A percentile compares a stretch with the other conserved stretches of the same genome.
Evolutionary conservation across 2,113 vertebrate genomes (phyloP).

Genomic region (Athene cunicularia): DNA sequence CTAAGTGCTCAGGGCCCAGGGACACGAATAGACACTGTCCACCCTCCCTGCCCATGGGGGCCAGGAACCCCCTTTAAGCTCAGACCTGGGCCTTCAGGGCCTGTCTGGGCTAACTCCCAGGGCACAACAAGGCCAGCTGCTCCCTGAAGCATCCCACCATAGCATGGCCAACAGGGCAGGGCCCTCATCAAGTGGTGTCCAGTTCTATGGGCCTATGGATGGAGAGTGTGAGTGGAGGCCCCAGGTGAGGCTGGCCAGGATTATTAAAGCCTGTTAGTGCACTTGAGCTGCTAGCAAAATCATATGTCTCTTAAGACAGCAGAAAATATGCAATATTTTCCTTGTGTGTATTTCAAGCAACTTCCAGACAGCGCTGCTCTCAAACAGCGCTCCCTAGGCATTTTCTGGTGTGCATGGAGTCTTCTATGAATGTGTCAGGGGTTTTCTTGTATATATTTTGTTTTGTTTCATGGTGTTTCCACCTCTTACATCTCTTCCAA

Average conservation of each 20-base stretch:
- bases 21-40: neutral
- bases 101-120: neutral
- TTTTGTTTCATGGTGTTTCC: neutral
- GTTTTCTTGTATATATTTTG: neutral
- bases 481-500: neutral
- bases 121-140: neutral
- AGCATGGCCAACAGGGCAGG: neutral
- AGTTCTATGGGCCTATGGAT: neutral
- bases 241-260: neutral
- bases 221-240: neutral
- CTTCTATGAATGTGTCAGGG: neutral
- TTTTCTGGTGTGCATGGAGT: neutral
- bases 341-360: neutral
- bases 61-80: neutral
- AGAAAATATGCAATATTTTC: neutral
- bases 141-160: neutral
- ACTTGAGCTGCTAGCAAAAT: neutral
- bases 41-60: neutral
- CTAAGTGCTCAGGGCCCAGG: neutral
- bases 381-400: neutral
- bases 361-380: neutral
- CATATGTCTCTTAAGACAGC: neutral
- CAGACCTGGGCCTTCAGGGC: neutral
- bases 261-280: neutral
- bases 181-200: neutral